phyloP scores from a whole-genome alignment of 2,113 vertebrate genomes.

The Ictidomys tridecemlineatus region DNA sequence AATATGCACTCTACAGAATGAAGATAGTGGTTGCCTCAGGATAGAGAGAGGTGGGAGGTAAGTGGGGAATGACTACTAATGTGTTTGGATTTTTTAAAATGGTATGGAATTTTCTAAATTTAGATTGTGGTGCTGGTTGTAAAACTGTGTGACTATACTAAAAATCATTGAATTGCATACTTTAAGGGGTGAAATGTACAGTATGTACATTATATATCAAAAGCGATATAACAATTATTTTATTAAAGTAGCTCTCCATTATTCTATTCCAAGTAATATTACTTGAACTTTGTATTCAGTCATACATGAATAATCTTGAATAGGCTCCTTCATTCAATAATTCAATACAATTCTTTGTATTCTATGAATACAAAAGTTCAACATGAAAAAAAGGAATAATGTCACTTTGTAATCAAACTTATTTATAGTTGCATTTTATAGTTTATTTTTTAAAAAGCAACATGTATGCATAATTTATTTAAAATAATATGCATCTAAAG shows the following conservation, averaged over 20 bases:
- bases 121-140: not conserved
- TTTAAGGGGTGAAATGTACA: not conserved
- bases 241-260: not conserved
- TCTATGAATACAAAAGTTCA: not conserved
- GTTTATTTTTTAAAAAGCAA: not conserved
- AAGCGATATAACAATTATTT: not conserved
- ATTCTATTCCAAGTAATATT: not conserved
- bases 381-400: not conserved
- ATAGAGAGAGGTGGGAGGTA: not conserved
- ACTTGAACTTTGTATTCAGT: not conserved
- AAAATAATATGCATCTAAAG: not conserved
- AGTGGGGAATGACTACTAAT: not conserved
- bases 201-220: not conserved
- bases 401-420: not conserved
- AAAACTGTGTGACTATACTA: not conserved
- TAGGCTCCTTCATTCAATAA: not conserved
- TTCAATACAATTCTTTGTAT: not conserved
- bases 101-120: not conserved
- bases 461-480: not conserved
- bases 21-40: not conserved
- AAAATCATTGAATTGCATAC: not conserved
- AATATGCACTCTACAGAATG: not conserved
- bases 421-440: not conserved
- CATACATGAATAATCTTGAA: not conserved
- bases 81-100: not conserved